phyloP scores from a whole-genome alignment of 92 coral and sea anemone genomes.

The Parazoanthus atlanticus region DNA sequence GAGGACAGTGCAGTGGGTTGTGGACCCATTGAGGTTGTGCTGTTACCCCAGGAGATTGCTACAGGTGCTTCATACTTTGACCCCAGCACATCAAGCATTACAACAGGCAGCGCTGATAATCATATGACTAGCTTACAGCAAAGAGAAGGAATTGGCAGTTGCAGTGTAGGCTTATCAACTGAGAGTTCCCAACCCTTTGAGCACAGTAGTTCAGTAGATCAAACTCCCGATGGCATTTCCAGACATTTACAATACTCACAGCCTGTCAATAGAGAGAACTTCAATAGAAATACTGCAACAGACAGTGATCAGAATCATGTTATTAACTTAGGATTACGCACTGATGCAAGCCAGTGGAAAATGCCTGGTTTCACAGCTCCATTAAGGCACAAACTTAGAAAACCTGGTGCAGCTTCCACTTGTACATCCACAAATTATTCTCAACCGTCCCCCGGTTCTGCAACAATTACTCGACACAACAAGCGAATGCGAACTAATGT shows the following conservation, averaged over 20 bases:
- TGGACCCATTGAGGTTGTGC: conserved; percentile 39
- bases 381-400: neutral
- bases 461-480: neutral
- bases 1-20: conserved; percentile 10
- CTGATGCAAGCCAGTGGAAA: conserved; percentile 9
- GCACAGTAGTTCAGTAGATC: neutral
- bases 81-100: conserved; percentile 37
- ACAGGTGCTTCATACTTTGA: conserved; percentile 44
- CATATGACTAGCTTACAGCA: conserved; percentile 18
- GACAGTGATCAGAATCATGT: neutral
- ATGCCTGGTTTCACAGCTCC: neutral
- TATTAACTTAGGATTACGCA: neutral
- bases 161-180: neutral
- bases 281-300: neutral
- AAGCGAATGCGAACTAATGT: conserved; percentile 24
- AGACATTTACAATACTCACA: conserved; percentile 34
- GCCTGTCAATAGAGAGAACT: conserved; percentile 17
- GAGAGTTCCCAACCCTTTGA: neutral
- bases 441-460: conserved; percentile 4
- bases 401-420: conserved; percentile 8
- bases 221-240: conserved; percentile 25
- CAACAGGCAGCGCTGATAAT: conserved; percentile 16
- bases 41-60: conserved; percentile 31
- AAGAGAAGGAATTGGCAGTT: neutral
- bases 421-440: conserved; percentile 20